phyloP scores from a whole-genome alignment of 2,797 vertebrate species.

The Glyptemys insculpta region DNA sequence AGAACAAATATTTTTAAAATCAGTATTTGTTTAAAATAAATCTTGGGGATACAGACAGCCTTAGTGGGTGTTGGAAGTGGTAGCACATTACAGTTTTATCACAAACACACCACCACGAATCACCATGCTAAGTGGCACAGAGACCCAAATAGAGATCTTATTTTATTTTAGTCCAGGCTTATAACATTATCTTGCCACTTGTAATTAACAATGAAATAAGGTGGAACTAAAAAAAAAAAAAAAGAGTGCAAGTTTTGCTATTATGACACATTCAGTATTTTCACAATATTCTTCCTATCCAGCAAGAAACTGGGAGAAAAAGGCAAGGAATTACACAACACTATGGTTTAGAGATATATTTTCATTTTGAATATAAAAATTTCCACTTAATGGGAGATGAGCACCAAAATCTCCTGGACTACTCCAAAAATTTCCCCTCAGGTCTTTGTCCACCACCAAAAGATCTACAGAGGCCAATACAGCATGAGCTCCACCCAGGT shows the following conservation, averaged over 20 bases:
- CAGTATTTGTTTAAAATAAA: neutral
- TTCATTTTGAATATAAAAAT: neutral
- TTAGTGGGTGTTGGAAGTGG: neutral
- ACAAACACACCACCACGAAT: neutral
- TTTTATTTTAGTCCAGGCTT: neutral
- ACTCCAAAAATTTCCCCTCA: neutral
- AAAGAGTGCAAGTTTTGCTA: fast-evolving
- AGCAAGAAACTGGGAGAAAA: neutral
- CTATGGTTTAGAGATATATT: neutral
- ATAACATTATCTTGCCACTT: neutral
- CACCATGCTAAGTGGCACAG: neutral
- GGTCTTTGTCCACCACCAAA: neutral
- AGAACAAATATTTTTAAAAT: slow-evolving; percentile 4
- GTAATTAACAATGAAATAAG: neutral
- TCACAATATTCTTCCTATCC: fast-evolving
- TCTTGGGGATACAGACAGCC: neutral
- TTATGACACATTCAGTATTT: neutral
- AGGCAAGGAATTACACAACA: neutral
- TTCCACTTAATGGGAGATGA: neutral
- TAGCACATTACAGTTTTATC: neutral
- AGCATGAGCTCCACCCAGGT: neutral
- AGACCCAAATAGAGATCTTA: neutral
- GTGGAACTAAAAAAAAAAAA: neutral
- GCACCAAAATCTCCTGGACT: neutral
- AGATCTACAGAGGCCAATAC: neutral